These are phyloP conservation scores for Argyresthia goedartella DNA, from an alignment of 2,888 invertebrate species.

Conservation along the genomic window DNA sequence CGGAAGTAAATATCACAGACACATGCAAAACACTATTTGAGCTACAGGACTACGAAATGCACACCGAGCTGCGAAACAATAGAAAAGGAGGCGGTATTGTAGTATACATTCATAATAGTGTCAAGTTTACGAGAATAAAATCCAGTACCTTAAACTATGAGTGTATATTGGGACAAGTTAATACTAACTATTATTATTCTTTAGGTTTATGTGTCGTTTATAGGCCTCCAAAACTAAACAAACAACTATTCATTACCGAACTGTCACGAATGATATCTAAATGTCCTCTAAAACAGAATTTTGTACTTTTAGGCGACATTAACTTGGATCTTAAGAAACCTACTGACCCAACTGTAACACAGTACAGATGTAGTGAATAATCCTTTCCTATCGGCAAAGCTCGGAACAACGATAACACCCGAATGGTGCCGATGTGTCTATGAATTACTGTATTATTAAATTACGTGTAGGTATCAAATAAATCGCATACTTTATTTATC, in stretches of 20 bases:
- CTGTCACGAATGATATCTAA: neutral
- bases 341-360: no score
- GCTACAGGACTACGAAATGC: slow-evolving; percentile 8
- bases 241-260: neutral
- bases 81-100: neutral
- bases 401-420: no score
- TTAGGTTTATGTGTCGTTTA: neutral
- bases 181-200: neutral
- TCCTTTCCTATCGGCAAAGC: no score
- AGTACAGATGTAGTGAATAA: no score
- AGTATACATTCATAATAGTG: neutral
- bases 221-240: neutral
- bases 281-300: neutral
- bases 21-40: neutral
- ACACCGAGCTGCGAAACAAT: slow-evolving; percentile 2
- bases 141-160: neutral
- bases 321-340: neutral
- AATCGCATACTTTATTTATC: no score
- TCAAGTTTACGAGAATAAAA: neutral
- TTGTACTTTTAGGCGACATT: neutral
- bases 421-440: no score
- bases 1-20: slow-evolving; percentile 10
- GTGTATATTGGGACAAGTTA: neutral
- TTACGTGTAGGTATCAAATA: no score
- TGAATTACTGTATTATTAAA: no score